Conservation (phyloP, 2,113 vertebrate genomes). For the Machaerirhynchus nigripectus region DNA sequence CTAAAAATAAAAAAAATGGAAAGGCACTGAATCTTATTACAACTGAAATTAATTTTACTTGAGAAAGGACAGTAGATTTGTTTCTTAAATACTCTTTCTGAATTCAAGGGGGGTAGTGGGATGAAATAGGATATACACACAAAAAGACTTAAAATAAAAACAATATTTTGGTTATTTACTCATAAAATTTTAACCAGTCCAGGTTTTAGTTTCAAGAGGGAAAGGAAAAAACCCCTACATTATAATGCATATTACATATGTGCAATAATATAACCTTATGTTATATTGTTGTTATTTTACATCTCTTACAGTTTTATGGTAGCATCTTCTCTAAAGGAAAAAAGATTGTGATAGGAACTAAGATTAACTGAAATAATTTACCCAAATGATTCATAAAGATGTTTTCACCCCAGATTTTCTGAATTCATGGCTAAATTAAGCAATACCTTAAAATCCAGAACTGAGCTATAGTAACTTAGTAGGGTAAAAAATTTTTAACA, state of each 20-base stretch:
- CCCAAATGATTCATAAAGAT: background rate
- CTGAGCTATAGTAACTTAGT: background rate
- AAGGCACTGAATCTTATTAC: background rate
- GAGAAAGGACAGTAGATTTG: background rate
- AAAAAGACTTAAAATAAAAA: background rate
- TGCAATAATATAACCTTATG: background rate
- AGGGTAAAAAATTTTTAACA: background rate
- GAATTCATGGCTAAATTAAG: background rate
- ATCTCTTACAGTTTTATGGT: background rate
- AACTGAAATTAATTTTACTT: background rate
- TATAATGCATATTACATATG: background rate
- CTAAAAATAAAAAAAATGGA: background rate
- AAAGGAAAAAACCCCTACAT: background rate
- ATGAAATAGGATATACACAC: background rate
- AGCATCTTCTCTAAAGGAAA: background rate
- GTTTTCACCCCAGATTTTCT: background rate
- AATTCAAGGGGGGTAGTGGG: accelerated
- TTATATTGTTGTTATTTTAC: background rate
- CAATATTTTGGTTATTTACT: background rate
- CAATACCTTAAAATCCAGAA: background rate
- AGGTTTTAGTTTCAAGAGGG: background rate
- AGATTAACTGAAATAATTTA: background rate
- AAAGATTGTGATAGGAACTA: background rate
- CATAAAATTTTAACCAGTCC: background rate
- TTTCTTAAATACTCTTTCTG: background rate